Percentiles rank a stretch among this genome's conserved stretches.
phyloP scores from a whole-genome alignment of 2,113 vertebrate species.

The Thryonomys swinderianus region DNA sequence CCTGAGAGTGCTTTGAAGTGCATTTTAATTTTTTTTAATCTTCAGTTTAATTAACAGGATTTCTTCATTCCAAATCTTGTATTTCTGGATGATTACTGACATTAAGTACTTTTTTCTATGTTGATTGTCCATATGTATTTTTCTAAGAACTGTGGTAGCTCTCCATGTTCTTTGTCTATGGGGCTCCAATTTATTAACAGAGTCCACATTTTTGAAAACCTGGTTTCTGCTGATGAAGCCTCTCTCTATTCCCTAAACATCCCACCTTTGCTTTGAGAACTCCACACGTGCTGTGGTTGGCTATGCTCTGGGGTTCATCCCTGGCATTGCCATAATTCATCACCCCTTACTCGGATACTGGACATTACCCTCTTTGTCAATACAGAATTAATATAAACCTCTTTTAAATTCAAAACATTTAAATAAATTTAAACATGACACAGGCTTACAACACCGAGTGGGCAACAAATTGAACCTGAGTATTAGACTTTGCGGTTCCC shows the following conservation, averaged over 20 bases:
- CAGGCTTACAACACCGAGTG: background rate
- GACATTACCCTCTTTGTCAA: background rate
- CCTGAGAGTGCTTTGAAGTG: background rate
- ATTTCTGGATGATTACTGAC: background rate
- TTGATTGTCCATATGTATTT: background rate
- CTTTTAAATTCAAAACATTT: background rate
- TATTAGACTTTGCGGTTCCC: background rate
- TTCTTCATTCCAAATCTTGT: background rate
- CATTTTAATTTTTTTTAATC: background rate
- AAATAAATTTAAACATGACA: background rate
- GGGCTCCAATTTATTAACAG: fast-evolving
- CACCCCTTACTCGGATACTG: background rate
- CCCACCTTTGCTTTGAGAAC: background rate
- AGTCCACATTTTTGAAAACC: background rate
- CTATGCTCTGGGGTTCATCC: background rate
- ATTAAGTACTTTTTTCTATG: background rate
- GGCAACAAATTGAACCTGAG: background rate
- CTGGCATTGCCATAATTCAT: background rate
- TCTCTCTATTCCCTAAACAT: background rate
- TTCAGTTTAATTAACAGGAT: background rate
- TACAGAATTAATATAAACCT: background rate
- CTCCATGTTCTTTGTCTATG: fast-evolving
- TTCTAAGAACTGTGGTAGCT: background rate
- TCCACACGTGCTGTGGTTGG: too few species aligned
- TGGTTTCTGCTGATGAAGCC: background rate